Base-by-base conservation (phyloP, 1,140 invertebrate genomes). In the Achroia grisella region DNA sequence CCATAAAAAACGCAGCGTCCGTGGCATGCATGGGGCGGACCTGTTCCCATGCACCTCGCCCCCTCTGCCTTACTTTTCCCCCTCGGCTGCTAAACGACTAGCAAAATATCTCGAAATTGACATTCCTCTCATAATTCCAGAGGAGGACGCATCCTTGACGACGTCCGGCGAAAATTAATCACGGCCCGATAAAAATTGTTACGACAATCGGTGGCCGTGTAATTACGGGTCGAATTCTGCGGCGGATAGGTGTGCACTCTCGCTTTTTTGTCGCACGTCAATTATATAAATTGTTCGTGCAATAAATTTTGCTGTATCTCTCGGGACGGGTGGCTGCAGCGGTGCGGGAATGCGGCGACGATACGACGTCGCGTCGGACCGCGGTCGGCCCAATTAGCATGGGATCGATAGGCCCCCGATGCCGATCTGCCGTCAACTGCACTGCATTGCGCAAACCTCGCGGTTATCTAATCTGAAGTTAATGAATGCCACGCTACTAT, bases 221-320 rank as follows among this genome's bases (percentile, higher is more conserved):
- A 79, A 79, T 79, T 79, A 78, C 71, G 44, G 66, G 39, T 60
- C 60, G 66, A 61, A 77, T 73, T 81, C 68, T 73, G 61, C 60
- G 56, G 62, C 53, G 60, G 58, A 72, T 72, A 71, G 66, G 70
- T 75, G 73, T 75, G 69, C 66, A 79, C 71, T 79, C 68, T 82
- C 71, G 71, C 71, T 76, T 84, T 83, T 81, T 84, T 84, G 77
- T 74, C 66, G 69, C 77, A 64, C 54, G 76, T 84, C 77, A 84
- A 81, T 84, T 84, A 84, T 84, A 78, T 81, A 80, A 81, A 84
- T 81, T 80, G 76, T 84, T 78, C 65, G 77, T 80, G 80, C 71
- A 81, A 84, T 81, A 81, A 84, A 81, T 84, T 84, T 81, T 43
- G 49, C 69, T 74, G 75, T 84, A 81, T 84, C 80, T 80, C 56